Base-by-base conservation (phyloP, 2,888 invertebrate genomes). In the Macaria notata region DNA sequence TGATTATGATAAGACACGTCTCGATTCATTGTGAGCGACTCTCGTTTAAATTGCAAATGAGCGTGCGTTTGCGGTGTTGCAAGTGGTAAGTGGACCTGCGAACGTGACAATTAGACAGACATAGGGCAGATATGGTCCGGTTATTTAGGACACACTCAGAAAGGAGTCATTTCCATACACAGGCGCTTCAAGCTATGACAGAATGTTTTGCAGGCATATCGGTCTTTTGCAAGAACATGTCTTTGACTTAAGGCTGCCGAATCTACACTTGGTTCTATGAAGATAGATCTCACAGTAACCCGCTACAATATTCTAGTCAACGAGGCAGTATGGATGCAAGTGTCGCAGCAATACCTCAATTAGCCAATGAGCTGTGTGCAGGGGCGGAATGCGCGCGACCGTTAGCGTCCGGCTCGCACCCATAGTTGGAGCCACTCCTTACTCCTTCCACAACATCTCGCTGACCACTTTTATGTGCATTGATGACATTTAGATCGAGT, bases 321-420 rank as follows among this genome's bases (percentile, higher is more conserved):
- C 56, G 51, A 62, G 56, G 4, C 31, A 42, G 30, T 68, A 64
- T 63, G 48, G 50, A 54, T 51, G 55, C 52, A 57, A 63, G 67
- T 68, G 61, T 65, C 61, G 60, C 54, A 50, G 64, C 59, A 65
- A 63, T 68, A 65, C 63, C 65, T 65, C 84, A 89, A 89, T 89
- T 89, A 88, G 83, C 78, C 74, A 77, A 78, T 71, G 74, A 69
- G 68, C 60, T 70, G 69, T 56, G 66, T 61, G 69, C 74, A 71
- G 71, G 73, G 75, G 68, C 61, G 79, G 82, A 84, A 89, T 89
- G 89, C 82, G 84, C 75, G 74, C 84, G 70, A 87, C 90, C 90
- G 90, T 90, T 89, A 89, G 79, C 66, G 80, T 87, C 88, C 90
- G 88, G 83, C 79, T 78, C 68, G 56, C 54, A 59, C 69, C 83